Conservation (phyloP, 2,113 vertebrate species). For the Rostratula benghalensis region DNA sequence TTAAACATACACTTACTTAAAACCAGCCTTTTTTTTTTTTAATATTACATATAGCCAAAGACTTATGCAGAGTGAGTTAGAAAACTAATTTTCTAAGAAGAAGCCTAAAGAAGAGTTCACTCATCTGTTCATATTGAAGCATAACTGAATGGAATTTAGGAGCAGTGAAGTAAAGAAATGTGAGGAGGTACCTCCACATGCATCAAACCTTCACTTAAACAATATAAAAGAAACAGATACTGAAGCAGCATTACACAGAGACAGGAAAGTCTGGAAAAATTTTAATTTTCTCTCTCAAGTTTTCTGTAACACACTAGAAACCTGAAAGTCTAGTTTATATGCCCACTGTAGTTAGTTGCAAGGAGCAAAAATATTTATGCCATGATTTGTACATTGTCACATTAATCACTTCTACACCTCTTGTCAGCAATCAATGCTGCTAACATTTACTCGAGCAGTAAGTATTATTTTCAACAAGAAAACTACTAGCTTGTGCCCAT, state of each 20-base stretch:
- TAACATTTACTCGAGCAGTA: conserved; percentile 18
- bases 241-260: neutral
- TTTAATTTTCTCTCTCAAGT: neutral
- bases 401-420: conserved; percentile 3
- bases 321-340: neutral
- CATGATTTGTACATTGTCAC: neutral
- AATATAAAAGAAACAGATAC: neutral
- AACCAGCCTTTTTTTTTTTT: neutral
- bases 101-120: neutral
- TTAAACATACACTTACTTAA: neutral
- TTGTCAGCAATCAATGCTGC: neutral
- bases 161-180: neutral
- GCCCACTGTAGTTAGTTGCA: neutral
- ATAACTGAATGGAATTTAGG: neutral
- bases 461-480: conserved; percentile 53
- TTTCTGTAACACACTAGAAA: neutral
- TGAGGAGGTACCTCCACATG: neutral
- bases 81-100: neutral
- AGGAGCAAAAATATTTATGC: neutral
- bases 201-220: neutral
- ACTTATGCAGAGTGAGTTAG: neutral
- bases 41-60: neutral
- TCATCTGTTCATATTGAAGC: neutral
- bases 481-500: neutral
- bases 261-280: neutral